These are phyloP conservation scores for Sylvia borin DNA, from an alignment of 2,797 vertebrate species.

Conservation along the genomic window DNA sequence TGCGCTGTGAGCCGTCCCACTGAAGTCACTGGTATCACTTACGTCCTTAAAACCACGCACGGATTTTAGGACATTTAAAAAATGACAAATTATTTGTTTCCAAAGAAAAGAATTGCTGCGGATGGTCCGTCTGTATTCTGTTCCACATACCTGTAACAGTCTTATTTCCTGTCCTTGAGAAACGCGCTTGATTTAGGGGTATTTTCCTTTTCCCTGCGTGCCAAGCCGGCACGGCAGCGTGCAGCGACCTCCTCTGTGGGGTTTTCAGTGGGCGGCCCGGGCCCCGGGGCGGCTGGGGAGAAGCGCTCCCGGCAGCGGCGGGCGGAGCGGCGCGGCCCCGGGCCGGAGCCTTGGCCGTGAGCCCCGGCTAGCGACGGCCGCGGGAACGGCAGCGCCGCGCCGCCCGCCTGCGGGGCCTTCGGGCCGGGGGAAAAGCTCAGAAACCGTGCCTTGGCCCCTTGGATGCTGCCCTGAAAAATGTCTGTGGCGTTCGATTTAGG, in stretches of 20 bases:
- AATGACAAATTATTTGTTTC: background rate
- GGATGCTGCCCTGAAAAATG: background rate
- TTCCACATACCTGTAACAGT: background rate
- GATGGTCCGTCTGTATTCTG: background rate
- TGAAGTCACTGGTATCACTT: background rate
- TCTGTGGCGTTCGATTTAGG: accelerated
- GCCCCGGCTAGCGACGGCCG: slow-evolving; percentile 72
- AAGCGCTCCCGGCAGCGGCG: background rate
- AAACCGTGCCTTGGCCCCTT: background rate
- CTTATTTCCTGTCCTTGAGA: background rate
- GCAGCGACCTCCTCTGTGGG: accelerated
- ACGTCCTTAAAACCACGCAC: background rate
- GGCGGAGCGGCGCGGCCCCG: background rate
- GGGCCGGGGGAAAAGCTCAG: accelerated
- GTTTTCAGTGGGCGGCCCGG: accelerated
- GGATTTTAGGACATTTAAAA: background rate
- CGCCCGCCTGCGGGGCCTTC: accelerated
- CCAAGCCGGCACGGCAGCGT: accelerated
- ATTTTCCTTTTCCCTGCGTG: background rate
- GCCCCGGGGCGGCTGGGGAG: accelerated
- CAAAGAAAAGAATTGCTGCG: background rate
- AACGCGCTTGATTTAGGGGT: background rate
- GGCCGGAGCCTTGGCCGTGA: slow-evolving; percentile 40
- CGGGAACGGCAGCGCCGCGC: background rate
- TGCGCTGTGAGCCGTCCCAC: accelerated